These are phyloP conservation scores for Bubo blakistoni DNA, from an alignment of 2,113 vertebrate genomes.

Conservation along the genomic window DNA sequence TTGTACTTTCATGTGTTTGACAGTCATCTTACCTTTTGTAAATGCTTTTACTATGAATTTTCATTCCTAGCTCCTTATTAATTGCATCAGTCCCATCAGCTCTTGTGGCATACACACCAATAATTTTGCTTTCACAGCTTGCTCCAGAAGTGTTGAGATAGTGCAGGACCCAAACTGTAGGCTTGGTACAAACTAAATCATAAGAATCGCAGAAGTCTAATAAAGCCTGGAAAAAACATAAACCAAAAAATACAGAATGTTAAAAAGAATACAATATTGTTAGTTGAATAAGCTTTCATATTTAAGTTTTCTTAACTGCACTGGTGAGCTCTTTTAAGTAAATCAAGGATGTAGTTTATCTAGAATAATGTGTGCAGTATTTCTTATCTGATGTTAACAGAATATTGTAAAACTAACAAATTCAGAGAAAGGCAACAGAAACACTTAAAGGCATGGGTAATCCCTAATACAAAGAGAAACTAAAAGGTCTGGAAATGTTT, in stretches of 20 bases:
- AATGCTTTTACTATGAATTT: slow-evolving; percentile 72
- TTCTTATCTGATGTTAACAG: background rate
- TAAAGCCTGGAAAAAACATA: slow-evolving; percentile 61
- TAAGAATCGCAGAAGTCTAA: slow-evolving; percentile 76
- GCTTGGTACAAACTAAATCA: slow-evolving; percentile 71
- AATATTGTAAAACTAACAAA: background rate
- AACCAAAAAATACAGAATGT: background rate
- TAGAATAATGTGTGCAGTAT: background rate
- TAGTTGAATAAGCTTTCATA: background rate
- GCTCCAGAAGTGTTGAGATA: slow-evolving; percentile 74
- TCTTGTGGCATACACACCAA: slow-evolving; percentile 74
- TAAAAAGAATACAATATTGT: background rate
- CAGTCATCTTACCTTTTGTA: slow-evolving; percentile 70
- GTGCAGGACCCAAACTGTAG: slow-evolving; percentile 77
- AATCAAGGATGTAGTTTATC: background rate
- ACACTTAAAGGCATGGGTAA: background rate
- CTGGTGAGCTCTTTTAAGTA: background rate
- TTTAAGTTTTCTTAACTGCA: background rate
- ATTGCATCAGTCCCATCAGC: slow-evolving; percentile 70
- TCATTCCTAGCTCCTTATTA: slow-evolving; percentile 67
- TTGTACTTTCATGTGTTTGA: background rate
- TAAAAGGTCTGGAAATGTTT: background rate
- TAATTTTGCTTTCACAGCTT: slow-evolving; percentile 76
- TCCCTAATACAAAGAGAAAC: background rate
- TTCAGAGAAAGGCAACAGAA: background rate